phyloP scores from a whole-genome alignment of 1,140 invertebrate genomes.

The Hylyphantes graminicola region DNA sequence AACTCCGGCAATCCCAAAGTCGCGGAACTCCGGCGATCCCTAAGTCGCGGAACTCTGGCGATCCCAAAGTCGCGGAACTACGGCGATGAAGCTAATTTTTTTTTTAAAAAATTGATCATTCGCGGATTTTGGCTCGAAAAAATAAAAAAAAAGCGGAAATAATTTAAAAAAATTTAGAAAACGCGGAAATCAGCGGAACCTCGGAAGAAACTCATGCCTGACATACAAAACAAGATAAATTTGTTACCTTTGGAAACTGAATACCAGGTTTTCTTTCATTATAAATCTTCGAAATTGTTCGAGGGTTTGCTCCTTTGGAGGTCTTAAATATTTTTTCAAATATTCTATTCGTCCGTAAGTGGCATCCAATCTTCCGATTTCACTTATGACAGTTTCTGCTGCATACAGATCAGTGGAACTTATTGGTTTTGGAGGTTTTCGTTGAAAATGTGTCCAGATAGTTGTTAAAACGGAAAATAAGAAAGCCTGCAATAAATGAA shows the following conservation, averaged over 20 bases:
- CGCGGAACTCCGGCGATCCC: too few species aligned
- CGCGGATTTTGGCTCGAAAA: too few species aligned
- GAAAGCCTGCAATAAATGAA: neutral
- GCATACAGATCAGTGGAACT: neutral
- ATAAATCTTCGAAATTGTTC: slow-evolving; percentile 20
- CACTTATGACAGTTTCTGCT: neutral
- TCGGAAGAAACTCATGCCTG: too few species aligned
- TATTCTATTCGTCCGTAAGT: slow-evolving; percentile 30
- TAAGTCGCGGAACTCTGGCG: too few species aligned
- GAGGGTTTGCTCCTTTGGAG: slow-evolving; percentile 39
- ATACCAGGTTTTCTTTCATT: slow-evolving; percentile 28
- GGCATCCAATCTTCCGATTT: neutral
- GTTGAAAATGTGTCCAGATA: neutral
- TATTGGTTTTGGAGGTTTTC: neutral
- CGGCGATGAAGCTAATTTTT: too few species aligned
- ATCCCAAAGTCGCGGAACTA: too few species aligned
- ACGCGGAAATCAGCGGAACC: too few species aligned
- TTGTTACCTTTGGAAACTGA: slow-evolving; percentile 14
- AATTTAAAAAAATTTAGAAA: too few species aligned
- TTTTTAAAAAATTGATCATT: too few species aligned
- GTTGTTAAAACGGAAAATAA: neutral
- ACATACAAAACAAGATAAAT: too few species aligned
- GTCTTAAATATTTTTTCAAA: slow-evolving; percentile 41
- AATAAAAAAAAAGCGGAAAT: too few species aligned
- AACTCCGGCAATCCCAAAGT: too few species aligned